These are phyloP conservation scores for Pachyrhynchus sulphureomaculatus DNA, from an alignment of 1,140 invertebrate species.

Conservation along the genomic window DNA sequence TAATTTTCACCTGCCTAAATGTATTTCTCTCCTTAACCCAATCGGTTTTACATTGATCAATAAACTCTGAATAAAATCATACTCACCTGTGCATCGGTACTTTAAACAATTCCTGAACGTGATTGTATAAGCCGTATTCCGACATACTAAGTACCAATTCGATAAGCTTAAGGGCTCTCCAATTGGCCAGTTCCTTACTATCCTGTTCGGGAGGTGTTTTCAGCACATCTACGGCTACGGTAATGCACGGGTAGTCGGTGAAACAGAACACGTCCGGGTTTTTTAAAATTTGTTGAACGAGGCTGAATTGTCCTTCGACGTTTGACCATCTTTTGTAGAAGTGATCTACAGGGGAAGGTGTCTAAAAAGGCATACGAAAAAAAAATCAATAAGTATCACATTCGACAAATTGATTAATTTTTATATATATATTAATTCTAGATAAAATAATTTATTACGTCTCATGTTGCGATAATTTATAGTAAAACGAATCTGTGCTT, in stretches of 20 bases:
- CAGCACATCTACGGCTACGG: slow-evolving; percentile 82
- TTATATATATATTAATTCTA: too few relatives aligned
- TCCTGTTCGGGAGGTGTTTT: slow-evolving; percentile 92
- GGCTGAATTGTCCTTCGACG: slow-evolving; percentile 87
- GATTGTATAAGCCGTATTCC: slow-evolving; percentile 77
- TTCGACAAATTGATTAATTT: too few relatives aligned
- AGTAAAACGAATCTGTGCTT: too few relatives aligned
- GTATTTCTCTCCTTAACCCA: too few relatives aligned
- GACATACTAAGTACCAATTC: slow-evolving; percentile 84
- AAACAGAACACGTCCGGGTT: slow-evolving; percentile 94
- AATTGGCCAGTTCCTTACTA: slow-evolving; percentile 87
- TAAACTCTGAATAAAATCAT: too few relatives aligned
- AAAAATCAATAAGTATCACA: too few relatives aligned
- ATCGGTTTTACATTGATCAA: too few relatives aligned
- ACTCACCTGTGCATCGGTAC: slow-evolving; percentile 73
- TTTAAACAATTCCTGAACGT: slow-evolving; percentile 89
- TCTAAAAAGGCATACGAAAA: too few relatives aligned
- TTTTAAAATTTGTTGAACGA: slow-evolving; percentile 83
- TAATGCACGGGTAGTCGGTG: slow-evolving; percentile 84
- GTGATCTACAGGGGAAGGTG: slow-evolving; percentile 24
- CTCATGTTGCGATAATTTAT: too few relatives aligned
- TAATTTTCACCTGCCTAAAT: too few relatives aligned
- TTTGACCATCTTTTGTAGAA: slow-evolving; percentile 80
- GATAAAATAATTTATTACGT: too few relatives aligned
- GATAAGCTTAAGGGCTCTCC: slow-evolving; percentile 89